phyloP scores from a whole-genome alignment of 2,113 vertebrate genomes.

The Plotosus lineatus region DNA sequence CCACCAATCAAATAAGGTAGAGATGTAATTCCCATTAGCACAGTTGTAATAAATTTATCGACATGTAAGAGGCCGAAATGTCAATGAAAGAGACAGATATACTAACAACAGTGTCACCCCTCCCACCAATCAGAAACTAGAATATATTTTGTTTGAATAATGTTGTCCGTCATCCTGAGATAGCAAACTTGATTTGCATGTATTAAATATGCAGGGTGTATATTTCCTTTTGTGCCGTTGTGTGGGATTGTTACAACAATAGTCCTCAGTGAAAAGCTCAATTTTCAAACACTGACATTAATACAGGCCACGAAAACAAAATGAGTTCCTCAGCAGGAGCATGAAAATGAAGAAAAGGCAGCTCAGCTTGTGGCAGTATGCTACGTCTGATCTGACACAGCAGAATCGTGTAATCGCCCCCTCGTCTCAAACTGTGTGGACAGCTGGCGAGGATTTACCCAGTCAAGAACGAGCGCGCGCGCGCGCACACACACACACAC shows the following conservation, averaged over 20 bases:
- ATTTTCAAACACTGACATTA: neutral
- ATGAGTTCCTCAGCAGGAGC: conserved; percentile 18
- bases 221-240: neutral
- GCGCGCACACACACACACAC: neutral
- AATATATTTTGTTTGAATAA: no score
- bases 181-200: neutral
- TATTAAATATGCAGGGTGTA: neutral
- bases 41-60: neutral
- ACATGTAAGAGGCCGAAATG: neutral
- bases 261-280: neutral
- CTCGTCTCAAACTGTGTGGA: conserved; percentile 58
- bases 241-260: neutral
- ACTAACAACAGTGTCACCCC: no score
- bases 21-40: neutral
- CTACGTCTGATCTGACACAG: conserved; percentile 67
- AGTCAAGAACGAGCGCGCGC: conserved; percentile 12
- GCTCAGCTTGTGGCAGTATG: conserved; percentile 36
- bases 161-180: no score
- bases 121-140: no score
- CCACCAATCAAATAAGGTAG: neutral
- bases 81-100: neutral
- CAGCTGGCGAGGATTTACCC: conserved; percentile 74
- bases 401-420: conserved; percentile 39
- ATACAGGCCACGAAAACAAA: conserved; percentile 18
- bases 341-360: conserved; percentile 21